Evolutionary conservation across 1,140 invertebrate genomes (phyloP), one percentile per base, ranked within the genome.

Genomic region (Cherax quadricarinatus): DNA sequence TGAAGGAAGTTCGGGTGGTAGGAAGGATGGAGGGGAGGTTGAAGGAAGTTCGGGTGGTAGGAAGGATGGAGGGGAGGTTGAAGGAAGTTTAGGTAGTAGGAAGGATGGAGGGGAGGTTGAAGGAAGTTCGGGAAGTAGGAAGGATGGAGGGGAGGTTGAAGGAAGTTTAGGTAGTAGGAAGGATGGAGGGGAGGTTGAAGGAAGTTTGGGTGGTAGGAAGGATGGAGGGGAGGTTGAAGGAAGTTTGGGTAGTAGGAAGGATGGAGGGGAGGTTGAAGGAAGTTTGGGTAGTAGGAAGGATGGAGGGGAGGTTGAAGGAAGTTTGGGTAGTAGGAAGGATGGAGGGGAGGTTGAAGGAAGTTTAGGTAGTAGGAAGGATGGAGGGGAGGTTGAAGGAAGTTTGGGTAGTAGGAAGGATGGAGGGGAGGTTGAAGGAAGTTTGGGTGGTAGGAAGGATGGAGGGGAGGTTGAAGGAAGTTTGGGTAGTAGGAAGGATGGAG

Each of bases 181-280:
- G 81, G 57, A 57, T 16, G 73, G 73, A n/a, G n/a, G n/a, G n/a
- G n/a, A n/a, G n/a, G n/a, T 78, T 9, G 73, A 78, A 78, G 41
- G 73, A 21, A 21, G 73, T 16, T 9, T 10, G 49, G 57, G 51
- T n/a, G 57, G 18, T 51, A 51, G 18, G 49, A 83, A 49, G 81
- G 57, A 57, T 48, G 73, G 73, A n/a, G n/a, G n/a, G n/a, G n/a
- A n/a, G n/a, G n/a, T 78, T 9, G 73, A 3, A 78, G 41, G 73
- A 4, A 21, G 73, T 16, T 9, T 10, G 49, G 57, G 51, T n/a
- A 30, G 18, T 51, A 51, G 18, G 81, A 83, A 49, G 51, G 57
- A 57, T 48, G 73, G 81, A 83, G 49, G 81, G 30, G 24, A 3
- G 73, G 73, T 78, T 9, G 73, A 78, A 78, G 41, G 73, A 21